Base-by-base conservation (phyloP, 2,797 vertebrate species). In the Phylloscopus collybita region DNA sequence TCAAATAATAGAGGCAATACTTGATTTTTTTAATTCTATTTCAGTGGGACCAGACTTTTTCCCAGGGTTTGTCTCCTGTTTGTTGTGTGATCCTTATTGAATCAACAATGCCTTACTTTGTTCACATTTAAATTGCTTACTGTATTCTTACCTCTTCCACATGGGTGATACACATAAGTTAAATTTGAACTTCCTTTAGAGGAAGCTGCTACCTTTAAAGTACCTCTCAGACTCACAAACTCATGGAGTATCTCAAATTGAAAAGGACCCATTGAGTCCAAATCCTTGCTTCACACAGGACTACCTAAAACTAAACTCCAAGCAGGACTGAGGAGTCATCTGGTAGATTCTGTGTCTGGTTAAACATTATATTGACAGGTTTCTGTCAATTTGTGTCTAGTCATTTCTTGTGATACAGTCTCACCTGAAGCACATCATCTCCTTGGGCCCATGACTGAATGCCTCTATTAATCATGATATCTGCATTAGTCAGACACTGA, bases 331-430 rank as follows among this genome's bases (percentile, higher is more conserved):
- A 61, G 22, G 42, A 66, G 53, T 36, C 19, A 54, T 16, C 26
- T 36, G 29, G 59, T 50, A 51, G 53, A 54, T 88, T 67, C 75
- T 61, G 38, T 74, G n/a, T 54, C 65, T 54, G 15, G 26, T 50
- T 83, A 78, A 73, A 72, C 9, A 88, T 32, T 36, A 71, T 72
- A 75, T 10, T 81, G 73, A 79, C 70, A 72, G 62, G 27, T 69
- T 90, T 80, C 70, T 86, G 50, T 79, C 59, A 57, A 27, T 79
- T 79, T 71, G n/a, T 90, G 85, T 81, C 75, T 88, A 90, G 87
- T 90, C 38, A 91, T 93, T 86, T 90, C 76, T 84, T 40, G n/a
- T 75, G 90, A 86, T 89, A 86, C 70, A 90, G 29, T 60, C 54
- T 83, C 32, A 93, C 91, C 76, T 92, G 91, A 86, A 90, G 38